phyloP scores from a whole-genome alignment of 2,113 vertebrate genomes.

The Ciconia stormi region DNA sequence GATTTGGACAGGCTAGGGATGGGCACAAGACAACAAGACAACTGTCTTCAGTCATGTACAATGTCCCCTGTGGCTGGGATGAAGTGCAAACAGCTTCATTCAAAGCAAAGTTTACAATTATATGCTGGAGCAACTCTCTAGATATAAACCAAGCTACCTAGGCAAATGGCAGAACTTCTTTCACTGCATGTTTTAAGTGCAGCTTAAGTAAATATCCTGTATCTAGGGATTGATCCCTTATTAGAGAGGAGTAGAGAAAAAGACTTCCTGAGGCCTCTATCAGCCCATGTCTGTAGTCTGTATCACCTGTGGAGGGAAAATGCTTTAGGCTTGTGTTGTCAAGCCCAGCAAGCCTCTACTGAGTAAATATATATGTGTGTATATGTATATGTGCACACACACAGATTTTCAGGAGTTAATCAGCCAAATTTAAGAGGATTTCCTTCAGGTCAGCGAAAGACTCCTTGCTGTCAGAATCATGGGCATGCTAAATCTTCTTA shows the following conservation, averaged over 20 bases:
- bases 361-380: neutral
- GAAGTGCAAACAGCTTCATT: neutral
- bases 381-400: rapidly evolving
- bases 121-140: neutral
- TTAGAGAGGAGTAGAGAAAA: neutral
- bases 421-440: neutral
- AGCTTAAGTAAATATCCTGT: neutral
- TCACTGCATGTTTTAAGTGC: neutral
- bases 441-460: neutral
- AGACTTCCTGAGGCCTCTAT: neutral
- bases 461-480: neutral
- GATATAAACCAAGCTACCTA: neutral
- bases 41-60: neutral
- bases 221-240: neutral
- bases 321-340: neutral
- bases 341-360: neutral
- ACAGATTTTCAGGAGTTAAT: neutral
- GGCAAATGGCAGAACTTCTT: neutral
- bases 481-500: neutral
- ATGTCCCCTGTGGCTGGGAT: neutral
- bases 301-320: neutral
- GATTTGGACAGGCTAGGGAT: neutral
- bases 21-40: neutral
- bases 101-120: neutral
- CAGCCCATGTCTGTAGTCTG: neutral